Evolutionary conservation across 2,797 vertebrate genomes (phyloP).

Genomic region (Phrynocephalus guinanensis): DNA sequence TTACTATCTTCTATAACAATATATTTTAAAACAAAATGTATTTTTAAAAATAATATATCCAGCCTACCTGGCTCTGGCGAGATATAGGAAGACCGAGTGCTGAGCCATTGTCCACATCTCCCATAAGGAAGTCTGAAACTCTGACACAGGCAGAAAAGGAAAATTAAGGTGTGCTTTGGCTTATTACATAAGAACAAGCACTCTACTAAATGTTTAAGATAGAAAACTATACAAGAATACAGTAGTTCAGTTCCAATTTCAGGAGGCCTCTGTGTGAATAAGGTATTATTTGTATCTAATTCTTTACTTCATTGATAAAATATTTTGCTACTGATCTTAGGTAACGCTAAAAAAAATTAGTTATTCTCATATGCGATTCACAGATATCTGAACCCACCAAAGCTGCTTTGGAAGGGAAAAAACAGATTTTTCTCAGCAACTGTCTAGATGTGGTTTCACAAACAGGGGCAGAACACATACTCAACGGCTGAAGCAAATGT

Average conservation of each 20-base stretch:
- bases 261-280: slow-evolving; percentile 30
- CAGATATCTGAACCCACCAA: slow-evolving; percentile 23
- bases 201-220: slow-evolving; percentile 12
- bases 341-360: neutral
- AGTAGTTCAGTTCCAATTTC: neutral
- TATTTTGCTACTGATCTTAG: neutral
- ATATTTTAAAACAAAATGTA: slow-evolving; percentile 25
- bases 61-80: slow-evolving; percentile 89
- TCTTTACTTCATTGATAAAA: neutral
- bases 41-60: neutral
- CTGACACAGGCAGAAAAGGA: slow-evolving; percentile 78
- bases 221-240: neutral
- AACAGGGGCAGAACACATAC: neutral
- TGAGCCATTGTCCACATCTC: slow-evolving; percentile 96
- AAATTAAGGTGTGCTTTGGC: slow-evolving; percentile 50
- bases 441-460: neutral
- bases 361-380: neutral
- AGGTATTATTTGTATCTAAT: slow-evolving; percentile 18
- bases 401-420: neutral
- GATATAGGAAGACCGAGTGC: slow-evolving; percentile 91
- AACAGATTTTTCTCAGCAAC: neutral
- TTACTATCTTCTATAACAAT: neutral
- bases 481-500: neutral
- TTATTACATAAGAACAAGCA: slow-evolving; percentile 23
- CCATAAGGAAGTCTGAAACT: slow-evolving; percentile 99